These are phyloP conservation scores for Danionella dracula DNA, from an alignment of 2,797 vertebrate genomes.

Conservation along the genomic window DNA sequence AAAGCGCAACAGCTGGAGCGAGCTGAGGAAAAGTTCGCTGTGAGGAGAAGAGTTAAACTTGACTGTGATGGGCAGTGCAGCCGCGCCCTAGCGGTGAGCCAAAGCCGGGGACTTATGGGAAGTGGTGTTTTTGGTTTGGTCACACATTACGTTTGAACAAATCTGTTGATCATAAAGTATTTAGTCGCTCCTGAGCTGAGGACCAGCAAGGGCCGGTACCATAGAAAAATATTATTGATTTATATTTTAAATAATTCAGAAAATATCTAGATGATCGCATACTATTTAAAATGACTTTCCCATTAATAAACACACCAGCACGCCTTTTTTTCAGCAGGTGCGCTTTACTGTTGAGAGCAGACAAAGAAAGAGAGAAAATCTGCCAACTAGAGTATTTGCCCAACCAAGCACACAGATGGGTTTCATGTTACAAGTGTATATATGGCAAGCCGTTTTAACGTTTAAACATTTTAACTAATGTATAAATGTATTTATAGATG, in stretches of 20 bases:
- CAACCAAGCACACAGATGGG: not conserved
- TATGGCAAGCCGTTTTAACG: no score
- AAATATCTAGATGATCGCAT: no score
- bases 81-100: slow-evolving; percentile 16
- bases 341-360: not conserved
- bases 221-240: no score
- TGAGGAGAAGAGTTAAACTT: not conserved
- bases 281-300: no score
- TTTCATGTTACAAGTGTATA: not conserved
- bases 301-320: no score
- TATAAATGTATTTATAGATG: no score
- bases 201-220: no score
- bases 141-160: not conserved
- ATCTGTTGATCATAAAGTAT: not conserved
- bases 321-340: not conserved
- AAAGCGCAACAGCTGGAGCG: not conserved
- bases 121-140: not conserved
- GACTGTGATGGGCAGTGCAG: not conserved
- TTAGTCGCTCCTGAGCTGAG: not conserved
- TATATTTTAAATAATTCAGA: no score
- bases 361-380: not conserved
- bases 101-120: not conserved
- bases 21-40: not conserved
- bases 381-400: not conserved
- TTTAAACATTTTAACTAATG: no score